Conservation (phyloP, 2,797 vertebrate species). For the Pipistrellus pipistrellus region DNA sequence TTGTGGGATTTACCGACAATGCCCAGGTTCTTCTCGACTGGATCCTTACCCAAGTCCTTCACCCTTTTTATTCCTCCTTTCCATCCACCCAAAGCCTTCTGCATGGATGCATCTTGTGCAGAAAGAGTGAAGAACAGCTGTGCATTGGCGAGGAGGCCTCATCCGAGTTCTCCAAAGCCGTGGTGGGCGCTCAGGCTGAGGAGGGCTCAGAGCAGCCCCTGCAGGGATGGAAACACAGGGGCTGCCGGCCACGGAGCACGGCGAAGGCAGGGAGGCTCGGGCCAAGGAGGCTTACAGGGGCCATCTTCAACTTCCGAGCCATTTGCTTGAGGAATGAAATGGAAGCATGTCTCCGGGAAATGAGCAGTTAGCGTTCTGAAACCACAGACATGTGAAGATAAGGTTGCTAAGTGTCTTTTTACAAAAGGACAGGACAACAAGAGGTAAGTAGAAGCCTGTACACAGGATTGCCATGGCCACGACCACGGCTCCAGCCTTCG, state of each 20-base stretch:
- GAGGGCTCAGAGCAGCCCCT: accelerated
- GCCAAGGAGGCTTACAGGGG: background rate
- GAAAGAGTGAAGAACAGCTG: background rate
- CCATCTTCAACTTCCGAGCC: background rate
- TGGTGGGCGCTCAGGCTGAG: background rate
- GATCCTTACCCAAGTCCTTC: background rate
- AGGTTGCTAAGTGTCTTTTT: background rate
- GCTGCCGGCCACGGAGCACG: accelerated
- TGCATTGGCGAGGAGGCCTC: background rate
- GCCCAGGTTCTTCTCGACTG: background rate
- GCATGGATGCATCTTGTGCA: background rate
- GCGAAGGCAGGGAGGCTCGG: background rate
- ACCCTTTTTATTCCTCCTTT: background rate
- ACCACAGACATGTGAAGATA: background rate
- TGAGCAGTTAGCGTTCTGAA: background rate
- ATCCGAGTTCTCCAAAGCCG: background rate
- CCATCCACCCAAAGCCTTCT: background rate
- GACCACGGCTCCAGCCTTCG: background rate
- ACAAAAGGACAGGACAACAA: background rate
- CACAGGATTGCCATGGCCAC: background rate
- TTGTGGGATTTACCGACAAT: background rate
- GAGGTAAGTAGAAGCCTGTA: background rate
- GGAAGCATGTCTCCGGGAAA: background rate
- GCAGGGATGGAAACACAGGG: accelerated
- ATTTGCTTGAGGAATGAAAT: background rate